Base-by-base conservation (phyloP, 2,797 vertebrate species). In the Rhabdomys pumilio region DNA sequence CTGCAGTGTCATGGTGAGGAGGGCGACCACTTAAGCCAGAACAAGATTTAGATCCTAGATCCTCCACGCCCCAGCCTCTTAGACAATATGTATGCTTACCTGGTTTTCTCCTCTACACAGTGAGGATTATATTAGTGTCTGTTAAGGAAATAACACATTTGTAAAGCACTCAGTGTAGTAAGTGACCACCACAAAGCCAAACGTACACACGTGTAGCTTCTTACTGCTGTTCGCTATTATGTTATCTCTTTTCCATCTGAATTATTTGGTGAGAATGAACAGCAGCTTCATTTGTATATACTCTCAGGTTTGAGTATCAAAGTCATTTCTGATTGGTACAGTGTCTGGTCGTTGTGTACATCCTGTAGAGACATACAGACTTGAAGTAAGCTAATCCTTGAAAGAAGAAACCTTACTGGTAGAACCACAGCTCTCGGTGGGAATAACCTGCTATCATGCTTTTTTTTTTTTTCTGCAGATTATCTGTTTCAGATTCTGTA, bases 181-280 rank as follows among this genome's bases (percentile, higher is more conserved):
- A 90, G 41, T 17, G 47, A 34, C n/a, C 4, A 34, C 31, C 77
- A 47, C 50, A 31, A 59, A 91, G 61, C 47, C 92, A 61, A 72
- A 72, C n/a, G 19, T 3, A 19, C 31, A 80, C 17, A 15, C 29
- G 65, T 29, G 26, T n/a, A 19, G 22, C 15, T 15, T 44, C 26
- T 55, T 69, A 4, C 72, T 73, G 15, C 12, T 61, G n/a, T 87
- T 81, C 57, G 11, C 44, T 22, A 11, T 72, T 59, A 24, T 41
- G 50, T 83, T 81, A 14, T 72, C 20, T 89, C 20, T 90, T 79
- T 81, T 63, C 26, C 73, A 29, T 92, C 91, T 73, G 38, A 80
- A 47, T 88, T 90, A 26, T 59, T 82, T 47, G 38, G 50, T 77
- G 75, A 86, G 59, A 72, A 2, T 91, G 34, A 77, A 75, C 38